Evolutionary conservation across 2,888 invertebrate genomes (phyloP), one percentile per base, ranked within the genome.

Genomic region (Tolmerus cingulatus): DNA sequence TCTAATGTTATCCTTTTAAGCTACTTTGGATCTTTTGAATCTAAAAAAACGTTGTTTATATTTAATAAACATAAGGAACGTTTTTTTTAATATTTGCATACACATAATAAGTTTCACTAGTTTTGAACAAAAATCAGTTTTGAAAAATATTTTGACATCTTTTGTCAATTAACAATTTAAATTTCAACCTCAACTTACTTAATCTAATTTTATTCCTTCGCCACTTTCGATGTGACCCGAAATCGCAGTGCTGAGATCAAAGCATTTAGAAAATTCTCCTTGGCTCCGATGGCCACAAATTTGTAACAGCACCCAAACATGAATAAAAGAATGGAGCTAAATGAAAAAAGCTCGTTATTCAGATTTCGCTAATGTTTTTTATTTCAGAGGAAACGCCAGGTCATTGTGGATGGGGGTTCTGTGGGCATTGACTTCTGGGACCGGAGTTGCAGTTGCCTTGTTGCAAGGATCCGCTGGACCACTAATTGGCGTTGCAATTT

Each of bases 401-500:
- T 94, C 96, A 0, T 91, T 96, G 14, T 96, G 96, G 96, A 96
- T 96, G 95, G 96, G 95, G 66, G 94, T 96, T 0, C 92, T 96
- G 9, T 96, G 96, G 96, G 96, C 96, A 7, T 91, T 96, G 86
- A 96, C 96, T 37, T 96, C 96, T 12, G 96, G 96, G 16, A 95
- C 96, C 7, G 97, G 97, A 9, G 97, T 97, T 16, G 97, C 97
- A 1, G 94, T 97, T 27, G 97, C 97, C n/a, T 93, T 97, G 86
- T 93, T 97, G 0, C 97, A 97, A 90, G 97, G 97, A 51, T 97
- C 96, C 91, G 96, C 96, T 66, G 97, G 97, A 0, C 97, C 97
- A 0, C 93, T 97, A 81, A 97, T 97, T 89, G 97, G 97, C 87
- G 97, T 97, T 86, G 97, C 97, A n/a, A 97, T 97, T 91, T 97